Conservation (phyloP, 2,113 vertebrate genomes). For the Sinocyclocheilus anshuiensis region DNA sequence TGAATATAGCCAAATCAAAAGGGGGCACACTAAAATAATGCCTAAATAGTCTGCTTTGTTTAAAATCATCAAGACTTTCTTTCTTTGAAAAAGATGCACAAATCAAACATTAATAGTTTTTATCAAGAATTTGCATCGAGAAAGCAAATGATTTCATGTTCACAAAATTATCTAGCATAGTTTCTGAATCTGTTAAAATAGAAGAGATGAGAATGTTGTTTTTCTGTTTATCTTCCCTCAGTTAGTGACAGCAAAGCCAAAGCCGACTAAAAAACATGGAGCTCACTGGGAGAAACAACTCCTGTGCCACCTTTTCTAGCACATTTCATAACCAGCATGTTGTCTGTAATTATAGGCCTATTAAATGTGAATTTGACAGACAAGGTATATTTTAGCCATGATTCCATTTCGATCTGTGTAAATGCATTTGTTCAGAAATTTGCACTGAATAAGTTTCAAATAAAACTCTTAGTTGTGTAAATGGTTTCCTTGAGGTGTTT, state of each 20-base stretch:
- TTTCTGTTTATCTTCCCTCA: neutral
- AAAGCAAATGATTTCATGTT: neutral
- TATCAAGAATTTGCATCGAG: too few relatives aligned
- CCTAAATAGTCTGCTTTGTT: neutral
- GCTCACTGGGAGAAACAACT: neutral
- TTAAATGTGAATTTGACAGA: neutral
- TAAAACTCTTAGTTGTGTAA: neutral
- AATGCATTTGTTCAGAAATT: conserved; percentile 8
- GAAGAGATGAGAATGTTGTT: neutral
- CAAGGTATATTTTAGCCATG: neutral
- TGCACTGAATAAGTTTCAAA: neutral
- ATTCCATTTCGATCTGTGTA: neutral
- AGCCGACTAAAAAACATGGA: neutral
- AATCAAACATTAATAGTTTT: neutral
- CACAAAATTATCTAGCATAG: neutral
- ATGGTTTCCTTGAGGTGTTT: neutral
- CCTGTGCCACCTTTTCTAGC: neutral
- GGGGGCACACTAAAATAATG: neutral
- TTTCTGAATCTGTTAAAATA: neutral
- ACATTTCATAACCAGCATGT: neutral
- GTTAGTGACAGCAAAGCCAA: neutral
- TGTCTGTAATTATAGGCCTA: neutral
- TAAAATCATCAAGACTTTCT: neutral
- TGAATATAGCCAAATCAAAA: neutral
- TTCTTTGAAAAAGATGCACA: neutral